phyloP scores from a whole-genome alignment of 2,113 vertebrate genomes.

The Hypomesus transpacificus region DNA sequence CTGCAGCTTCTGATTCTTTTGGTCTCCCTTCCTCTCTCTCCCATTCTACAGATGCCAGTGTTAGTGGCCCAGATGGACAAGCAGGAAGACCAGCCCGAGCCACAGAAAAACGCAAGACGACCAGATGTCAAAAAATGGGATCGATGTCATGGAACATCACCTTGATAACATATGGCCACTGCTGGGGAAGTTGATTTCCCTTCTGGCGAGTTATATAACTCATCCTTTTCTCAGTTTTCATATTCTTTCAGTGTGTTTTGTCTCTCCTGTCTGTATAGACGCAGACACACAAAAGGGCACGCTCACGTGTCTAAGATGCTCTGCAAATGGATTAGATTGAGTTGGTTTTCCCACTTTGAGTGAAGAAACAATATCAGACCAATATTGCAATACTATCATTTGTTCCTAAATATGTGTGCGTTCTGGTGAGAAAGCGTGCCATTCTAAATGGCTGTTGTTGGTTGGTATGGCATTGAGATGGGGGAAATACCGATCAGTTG shows the following conservation, averaged over 20 bases:
- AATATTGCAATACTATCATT: too few species aligned
- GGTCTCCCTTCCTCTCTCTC: background rate
- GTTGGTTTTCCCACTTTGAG: too few species aligned
- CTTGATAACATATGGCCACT: background rate
- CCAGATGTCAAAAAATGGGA: constrained; percentile 2
- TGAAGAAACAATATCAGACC: too few species aligned
- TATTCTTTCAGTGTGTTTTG: background rate
- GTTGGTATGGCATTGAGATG: too few species aligned
- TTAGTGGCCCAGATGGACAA: constrained; percentile 2
- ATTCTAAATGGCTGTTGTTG: too few species aligned
- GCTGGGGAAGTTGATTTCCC: background rate
- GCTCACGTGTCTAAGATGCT: too few species aligned
- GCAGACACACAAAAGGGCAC: background rate
- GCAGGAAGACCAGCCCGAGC: background rate
- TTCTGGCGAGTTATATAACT: background rate
- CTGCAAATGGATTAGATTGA: too few species aligned
- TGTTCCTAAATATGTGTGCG: too few species aligned
- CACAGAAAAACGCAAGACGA: background rate
- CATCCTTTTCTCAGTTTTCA: background rate
- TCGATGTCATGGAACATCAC: constrained; percentile 3
- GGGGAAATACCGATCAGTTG: too few species aligned
- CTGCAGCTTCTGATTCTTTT: too few species aligned
- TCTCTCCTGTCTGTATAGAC: background rate
- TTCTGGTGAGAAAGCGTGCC: too few species aligned
- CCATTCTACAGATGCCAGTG: background rate